Conservation (phyloP, 2,113 vertebrate genomes). For the Lasiurus cinereus region DNA sequence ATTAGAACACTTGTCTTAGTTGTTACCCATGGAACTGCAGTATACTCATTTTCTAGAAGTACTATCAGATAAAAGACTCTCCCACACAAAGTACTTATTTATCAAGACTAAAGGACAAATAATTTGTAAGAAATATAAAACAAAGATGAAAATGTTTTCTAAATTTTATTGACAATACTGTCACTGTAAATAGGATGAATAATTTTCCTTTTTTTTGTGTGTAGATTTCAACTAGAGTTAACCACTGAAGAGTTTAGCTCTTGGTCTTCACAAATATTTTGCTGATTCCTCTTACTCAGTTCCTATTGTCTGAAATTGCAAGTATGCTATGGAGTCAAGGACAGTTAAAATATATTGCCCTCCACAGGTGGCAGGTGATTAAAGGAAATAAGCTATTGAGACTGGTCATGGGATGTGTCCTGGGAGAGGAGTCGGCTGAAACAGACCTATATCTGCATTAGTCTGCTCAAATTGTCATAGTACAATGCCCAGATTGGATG, state of each 20-base stretch:
- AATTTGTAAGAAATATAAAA: conserved; percentile 27
- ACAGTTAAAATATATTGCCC: neutral
- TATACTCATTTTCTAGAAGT: neutral
- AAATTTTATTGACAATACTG: neutral
- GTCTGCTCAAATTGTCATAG: neutral
- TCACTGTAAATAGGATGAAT: neutral
- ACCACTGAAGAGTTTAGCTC: neutral
- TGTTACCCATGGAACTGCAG: neutral
- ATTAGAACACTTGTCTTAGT: neutral
- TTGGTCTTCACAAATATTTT: conserved; percentile 17
- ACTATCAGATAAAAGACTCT: neutral
- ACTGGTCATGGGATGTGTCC: neutral
- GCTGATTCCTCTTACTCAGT: neutral
- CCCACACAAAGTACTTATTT: neutral
- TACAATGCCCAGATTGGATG: neutral
- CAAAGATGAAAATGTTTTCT: neutral
- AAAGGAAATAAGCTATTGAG: neutral
- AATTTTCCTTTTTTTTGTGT: neutral
- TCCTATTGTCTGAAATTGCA: neutral
- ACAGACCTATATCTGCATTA: neutral
- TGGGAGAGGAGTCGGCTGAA: neutral
- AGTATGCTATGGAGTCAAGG: neutral
- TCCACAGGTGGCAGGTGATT: neutral
- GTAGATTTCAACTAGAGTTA: neutral
- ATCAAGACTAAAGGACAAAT: neutral